Evolutionary conservation across 2,888 invertebrate species (phyloP), one percentile per base, ranked within the genome.

Genomic region (Itoplectis maculator): DNA sequence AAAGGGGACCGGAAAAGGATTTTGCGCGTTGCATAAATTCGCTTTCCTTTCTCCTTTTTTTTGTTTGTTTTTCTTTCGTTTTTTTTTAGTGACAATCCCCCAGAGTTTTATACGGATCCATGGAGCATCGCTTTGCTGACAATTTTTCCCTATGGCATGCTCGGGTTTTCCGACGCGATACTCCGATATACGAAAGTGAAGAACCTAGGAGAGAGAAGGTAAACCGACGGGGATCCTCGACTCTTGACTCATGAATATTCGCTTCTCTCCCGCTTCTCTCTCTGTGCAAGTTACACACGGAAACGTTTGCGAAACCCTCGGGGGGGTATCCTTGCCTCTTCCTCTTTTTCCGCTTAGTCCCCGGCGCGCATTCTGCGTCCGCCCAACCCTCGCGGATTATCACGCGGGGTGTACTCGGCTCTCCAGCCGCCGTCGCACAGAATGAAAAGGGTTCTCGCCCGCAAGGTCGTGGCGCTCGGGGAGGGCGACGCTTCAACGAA

Each of bases 1-100:
- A 69, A 35, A 51, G 54, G 20, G 13, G 54, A 45, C 68, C 20
- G 29, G 13, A 42, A 63, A 63, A 69, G 56, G 45, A 42, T 61
- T 75, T 74, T 82, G 76, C 63, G 76, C 74, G 66, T 61, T 84
- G 79, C 79, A 82, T 75, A 79, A 77, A 79, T 79, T 59, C 72
- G 37, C 42, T 78, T 73, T 23, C 45, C 45, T 18, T 61, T 11
- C 15, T 18, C n/a, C 20, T 35, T 18, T 15, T 9, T 51, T 56
- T 40, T 70, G n/a, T 79, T 45, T 74, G 23, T 29, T 59, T 37
- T 72, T 66, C 73, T 74, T 70, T 72, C 11, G 45, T 45, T 68
- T 76, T 61, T 51, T 35, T 37, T 61, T 45, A 42, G 20, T 37
- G 51, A 18, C 13, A 49, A 59, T 40, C 13, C 15, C 15, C 9